phyloP scores from a whole-genome alignment of 2,888 invertebrate genomes.

The Abrostola tripartita region DNA sequence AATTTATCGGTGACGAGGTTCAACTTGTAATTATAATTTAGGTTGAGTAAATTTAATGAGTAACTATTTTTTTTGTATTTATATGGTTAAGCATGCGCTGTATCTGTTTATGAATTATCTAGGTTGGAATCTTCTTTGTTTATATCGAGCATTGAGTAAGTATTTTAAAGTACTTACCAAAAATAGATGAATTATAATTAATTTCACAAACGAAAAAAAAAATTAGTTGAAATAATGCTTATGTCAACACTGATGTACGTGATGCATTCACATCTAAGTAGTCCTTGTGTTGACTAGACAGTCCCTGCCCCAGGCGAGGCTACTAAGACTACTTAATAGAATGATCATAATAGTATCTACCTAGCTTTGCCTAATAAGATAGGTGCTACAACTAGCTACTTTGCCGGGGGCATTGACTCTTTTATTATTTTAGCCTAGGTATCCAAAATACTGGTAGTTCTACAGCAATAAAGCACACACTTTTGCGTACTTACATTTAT shows the following conservation, averaged over 20 bases:
- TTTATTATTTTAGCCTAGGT: neutral
- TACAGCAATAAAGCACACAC: too few species aligned
- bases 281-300: neutral
- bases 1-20: constrained; percentile 22
- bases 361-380: constrained; percentile 5
- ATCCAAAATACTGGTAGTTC: too few species aligned
- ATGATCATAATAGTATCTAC: neutral
- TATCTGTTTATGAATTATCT: too few species aligned
- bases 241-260: neutral
- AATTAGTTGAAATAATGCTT: neutral
- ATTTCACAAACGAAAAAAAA: too few species aligned
- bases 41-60: constrained; percentile 23
- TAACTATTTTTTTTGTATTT: constrained; percentile 2
- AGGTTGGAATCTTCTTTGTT: too few species aligned
- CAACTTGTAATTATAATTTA: constrained; percentile 24
- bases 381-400: neutral
- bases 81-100: too few species aligned
- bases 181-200: too few species aligned
- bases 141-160: too few species aligned
- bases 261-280: neutral
- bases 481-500: too few species aligned
- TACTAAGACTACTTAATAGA: neutral
- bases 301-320: neutral
- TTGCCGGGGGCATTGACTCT: neutral
- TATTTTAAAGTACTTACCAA: too few species aligned